Conservation (phyloP, 92 coral and sea anemone genomes). For the Porites lobata region DNA sequence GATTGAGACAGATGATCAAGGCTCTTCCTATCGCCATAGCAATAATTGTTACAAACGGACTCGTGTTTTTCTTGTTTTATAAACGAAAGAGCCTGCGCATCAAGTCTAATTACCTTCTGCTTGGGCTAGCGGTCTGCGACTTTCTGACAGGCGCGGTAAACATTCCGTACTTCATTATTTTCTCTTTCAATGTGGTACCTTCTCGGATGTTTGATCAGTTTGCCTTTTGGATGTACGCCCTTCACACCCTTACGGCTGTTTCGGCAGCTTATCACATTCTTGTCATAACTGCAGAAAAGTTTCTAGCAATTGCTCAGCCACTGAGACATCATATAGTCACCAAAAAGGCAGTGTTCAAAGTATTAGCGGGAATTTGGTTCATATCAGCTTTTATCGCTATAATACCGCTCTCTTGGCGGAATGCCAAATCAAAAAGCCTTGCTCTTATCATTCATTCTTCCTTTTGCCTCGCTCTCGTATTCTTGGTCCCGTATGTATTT, state of each 20-base stretch:
- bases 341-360: constrained; percentile 41
- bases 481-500: constrained; percentile 67
- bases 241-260: constrained; percentile 61
- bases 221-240: neutral
- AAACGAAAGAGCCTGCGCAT: constrained; percentile 27
- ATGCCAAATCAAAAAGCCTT: neutral
- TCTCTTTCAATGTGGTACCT: constrained; percentile 8
- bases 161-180: constrained; percentile 26
- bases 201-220: neutral
- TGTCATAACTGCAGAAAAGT: constrained; percentile 75
- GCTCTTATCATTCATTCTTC: constrained; percentile 53
- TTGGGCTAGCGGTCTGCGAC: constrained; percentile 39
- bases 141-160: constrained; percentile 34
- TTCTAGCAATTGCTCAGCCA: constrained; percentile 78
- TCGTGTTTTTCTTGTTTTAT: constrained; percentile 28
- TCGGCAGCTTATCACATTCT: constrained; percentile 78
- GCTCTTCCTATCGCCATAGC: constrained; percentile 29
- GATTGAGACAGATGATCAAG: neutral
- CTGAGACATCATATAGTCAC: constrained; percentile 68
- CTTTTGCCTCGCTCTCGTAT: constrained; percentile 58
- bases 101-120: constrained; percentile 28
- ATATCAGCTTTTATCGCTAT: constrained; percentile 66
- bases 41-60: constrained; percentile 22
- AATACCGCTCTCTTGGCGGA: constrained; percentile 63
- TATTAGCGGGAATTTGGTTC: constrained; percentile 64